Base-by-base conservation (phyloP, 2,113 vertebrate genomes). In the Amphilophus citrinellus region DNA sequence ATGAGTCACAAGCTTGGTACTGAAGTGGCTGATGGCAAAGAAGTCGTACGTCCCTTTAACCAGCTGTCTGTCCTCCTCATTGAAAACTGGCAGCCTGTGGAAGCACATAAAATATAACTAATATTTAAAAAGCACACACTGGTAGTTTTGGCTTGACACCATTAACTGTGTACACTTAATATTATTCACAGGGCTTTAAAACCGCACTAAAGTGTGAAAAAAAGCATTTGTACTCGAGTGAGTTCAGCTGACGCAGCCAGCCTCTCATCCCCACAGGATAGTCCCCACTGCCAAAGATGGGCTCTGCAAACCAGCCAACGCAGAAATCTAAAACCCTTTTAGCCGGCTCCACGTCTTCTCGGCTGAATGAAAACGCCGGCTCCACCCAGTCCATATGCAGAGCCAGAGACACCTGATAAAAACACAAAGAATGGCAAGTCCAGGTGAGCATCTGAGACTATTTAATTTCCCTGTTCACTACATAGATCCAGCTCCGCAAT, bases 331-430 rank as follows among this genome's bases (percentile, higher is more conserved):
- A 81, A 63, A 98, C 97, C 68, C 98, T 96, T 61, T 97, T 95
- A 0, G 98, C 97, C 2, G 97, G 97, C 27, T 96, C 96, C 78
- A 96, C 94, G 77, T 99, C 98, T 39, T 97, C 96, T 2, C 92
- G 93, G 76, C 96, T 98, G 91, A 97, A 97, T 0, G 97, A 97
- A 84, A 97, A 98, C 13, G 98, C 98, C 0, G 98, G 98, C 58
- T 99, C 98, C 13, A 97, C 93, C 98, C 98, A 99, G 85, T 99
- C 97, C 0, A 97, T 97, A 88, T 98, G 97, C 87, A 99, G 92
- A 66, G 96, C 96, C 80, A 99, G 95, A 44, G 98, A 99, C 80
- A 98, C 96, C 87, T 95, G 88, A 58, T 56, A 27, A 56, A 42
- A 61, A 47, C 44, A 53, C 18, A 59, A 24, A 32, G 37, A 10